Base-by-base conservation (phyloP, 1,140 invertebrate species). In the Eurytemora carolleeae region DNA sequence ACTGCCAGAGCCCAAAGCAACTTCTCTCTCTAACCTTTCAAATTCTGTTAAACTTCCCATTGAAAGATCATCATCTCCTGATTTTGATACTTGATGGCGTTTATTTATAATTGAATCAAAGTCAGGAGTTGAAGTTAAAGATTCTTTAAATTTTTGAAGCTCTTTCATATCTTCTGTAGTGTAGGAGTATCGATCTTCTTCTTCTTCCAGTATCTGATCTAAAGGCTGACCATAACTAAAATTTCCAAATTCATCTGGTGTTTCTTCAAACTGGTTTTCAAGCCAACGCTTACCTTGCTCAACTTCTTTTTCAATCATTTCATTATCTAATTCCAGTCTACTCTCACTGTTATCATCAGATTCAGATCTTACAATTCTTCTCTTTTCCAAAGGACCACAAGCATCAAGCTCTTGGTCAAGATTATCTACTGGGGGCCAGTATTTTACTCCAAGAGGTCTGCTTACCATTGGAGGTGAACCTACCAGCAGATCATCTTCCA, bases 31-130 rank as follows among this genome's bases (percentile, higher is more conserved):
- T 3, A 95, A 71, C 59, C 83, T 81, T 75, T 94, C 90, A 75
- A 95, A 95, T 71, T 96, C 91, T 72, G 92, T 87, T 63, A 94
- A 75, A 3, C 89, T 94, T 61, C 83, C 87, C 69, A 93, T 81
- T 0, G 90, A 94, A 22, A 90, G 76, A 72, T 90, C 86, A 71
- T 94, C 90, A 70, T 88, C 83, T 67, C 92, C 90, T 2, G 84
- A 80, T 61, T 80, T 79, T 67, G 79, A 78, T 0, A 81, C 80
- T 67, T 87, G 85, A 70, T 83, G 86, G 67, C 83, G 82, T 64
- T 82, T 78, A 1, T 83, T 80, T 0, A 84, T 82, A 3, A 87
- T 71, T 53, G 85, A 79, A 71, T 90, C 86, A 69, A 86, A 89
- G 64, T 90, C 87, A 0, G 87, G 86, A 1, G 86, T 85, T 65